Conservation (phyloP, 2,113 vertebrate genomes). For the Rhinolophus ferrumequinum region DNA sequence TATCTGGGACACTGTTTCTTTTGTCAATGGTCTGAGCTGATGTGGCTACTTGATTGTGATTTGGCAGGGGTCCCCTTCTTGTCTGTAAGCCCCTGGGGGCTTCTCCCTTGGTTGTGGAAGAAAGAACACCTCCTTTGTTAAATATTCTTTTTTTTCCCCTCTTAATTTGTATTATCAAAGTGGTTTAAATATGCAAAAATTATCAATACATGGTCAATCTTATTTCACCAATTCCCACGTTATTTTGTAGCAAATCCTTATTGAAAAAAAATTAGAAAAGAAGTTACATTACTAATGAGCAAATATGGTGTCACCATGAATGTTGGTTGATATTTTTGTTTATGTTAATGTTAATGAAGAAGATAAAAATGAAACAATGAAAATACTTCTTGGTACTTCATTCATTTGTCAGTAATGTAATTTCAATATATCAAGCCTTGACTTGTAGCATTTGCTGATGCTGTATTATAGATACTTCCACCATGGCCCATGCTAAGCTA, state of each 20-base stretch:
- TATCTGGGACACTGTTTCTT: not conserved
- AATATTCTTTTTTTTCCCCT: not conserved
- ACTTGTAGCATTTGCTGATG: not conserved
- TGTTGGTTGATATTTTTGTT: not conserved
- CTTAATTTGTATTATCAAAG: not conserved
- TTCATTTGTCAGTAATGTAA: not conserved
- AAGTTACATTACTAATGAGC: not conserved
- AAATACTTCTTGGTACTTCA: not conserved
- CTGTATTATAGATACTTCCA: not conserved
- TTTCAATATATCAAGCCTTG: not conserved
- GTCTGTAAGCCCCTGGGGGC: not conserved
- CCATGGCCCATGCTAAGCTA: not conserved
- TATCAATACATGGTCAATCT: not conserved
- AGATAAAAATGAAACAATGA: not conserved
- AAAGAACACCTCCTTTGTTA: not conserved
- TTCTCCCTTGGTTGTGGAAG: not conserved
- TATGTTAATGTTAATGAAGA: not conserved
- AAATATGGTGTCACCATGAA: not conserved
- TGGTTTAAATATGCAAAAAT: not conserved
- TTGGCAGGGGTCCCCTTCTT: not conserved
- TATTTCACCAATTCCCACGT: not conserved
- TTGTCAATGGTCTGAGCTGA: not conserved
- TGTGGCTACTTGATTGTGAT: not conserved
- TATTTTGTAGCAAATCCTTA: not conserved
- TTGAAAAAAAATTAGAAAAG: not conserved